Evolutionary conservation across 2,888 invertebrate species (phyloP).

Genomic region (Himalopsyche tibetana): DNA sequence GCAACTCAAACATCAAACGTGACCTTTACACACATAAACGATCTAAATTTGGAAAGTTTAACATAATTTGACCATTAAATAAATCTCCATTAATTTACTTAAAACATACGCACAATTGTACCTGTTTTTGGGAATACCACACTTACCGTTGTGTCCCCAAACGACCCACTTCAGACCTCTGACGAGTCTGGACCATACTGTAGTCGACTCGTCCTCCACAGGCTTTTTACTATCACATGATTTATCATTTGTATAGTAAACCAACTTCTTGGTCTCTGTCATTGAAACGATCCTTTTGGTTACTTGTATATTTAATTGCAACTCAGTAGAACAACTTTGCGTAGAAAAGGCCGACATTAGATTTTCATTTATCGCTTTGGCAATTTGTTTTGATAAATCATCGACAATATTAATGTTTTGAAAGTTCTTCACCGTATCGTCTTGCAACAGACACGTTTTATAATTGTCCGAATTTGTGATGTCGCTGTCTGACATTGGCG

Average conservation of each 20-base stretch:
- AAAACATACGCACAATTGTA: background rate
- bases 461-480: slow-evolving; percentile 58
- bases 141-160: slow-evolving; percentile 56
- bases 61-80: slow-evolving; percentile 42
- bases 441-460: slow-evolving; percentile 54
- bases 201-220: slow-evolving; percentile 61
- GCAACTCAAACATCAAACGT: slow-evolving; percentile 11
- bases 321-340: slow-evolving; percentile 61
- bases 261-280: slow-evolving; percentile 57
- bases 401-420: slow-evolving; percentile 31
- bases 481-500: slow-evolving; percentile 53
- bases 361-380: slow-evolving; percentile 62
- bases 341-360: slow-evolving; percentile 57
- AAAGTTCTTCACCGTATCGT: slow-evolving; percentile 49
- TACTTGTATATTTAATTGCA: slow-evolving; percentile 63
- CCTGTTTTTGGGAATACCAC: background rate
- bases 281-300: slow-evolving; percentile 63
- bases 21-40: background rate
- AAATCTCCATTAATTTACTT: background rate
- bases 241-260: background rate
- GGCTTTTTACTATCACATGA: background rate
- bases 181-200: slow-evolving; percentile 64
- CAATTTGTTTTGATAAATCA: slow-evolving; percentile 61
- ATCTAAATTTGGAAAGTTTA: slow-evolving; percentile 13
- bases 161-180: slow-evolving; percentile 64